Base-by-base conservation (phyloP, 1,140 invertebrate genomes). In the Neodiprion fabricii region DNA sequence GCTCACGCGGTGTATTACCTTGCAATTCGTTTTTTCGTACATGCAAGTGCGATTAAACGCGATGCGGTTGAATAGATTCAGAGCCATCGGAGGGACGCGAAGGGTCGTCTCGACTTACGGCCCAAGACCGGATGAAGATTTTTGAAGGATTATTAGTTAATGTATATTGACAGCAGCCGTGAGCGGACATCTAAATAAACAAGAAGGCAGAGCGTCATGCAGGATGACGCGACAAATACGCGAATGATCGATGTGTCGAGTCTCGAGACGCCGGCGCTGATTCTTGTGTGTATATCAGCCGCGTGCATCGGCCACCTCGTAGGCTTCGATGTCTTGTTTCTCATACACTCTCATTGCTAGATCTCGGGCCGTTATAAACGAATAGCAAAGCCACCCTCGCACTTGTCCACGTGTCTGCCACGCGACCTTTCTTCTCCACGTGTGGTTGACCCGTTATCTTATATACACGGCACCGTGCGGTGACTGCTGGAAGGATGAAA, bases 161-260 rank as follows among this genome's bases (percentile, higher is more conserved):
- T 69, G 61, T 49, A 70, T 65, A 80, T 75, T 74, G 78, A 79
- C 79, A 80, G 79, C 70, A 77, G 73, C 70, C 28, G 74, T 80
- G 78, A 84, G 82, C 75, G 75, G 80, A 78, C 79, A 79, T 73
- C 53, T 77, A 76, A 80, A 80, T 77, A 76, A 75, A 79, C 75
- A 83, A 75, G 71, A 77, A 67, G 53, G 53, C 4, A 61, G n/a
- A 61, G 11, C 53, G 53, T 61, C 53, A 61, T 61, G 72, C 70
- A 79, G 77, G 77, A 81, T 83, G 82, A 84, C 81, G 75, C 72
- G 81, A 84, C 79, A 78, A 85, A 84, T 77, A 76, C 40, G 75
- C 66, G 73, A 75, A 72, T 83, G 82, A 85, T 85, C 81, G 83
- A 85, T 85, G 82, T 77, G 28, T 79, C 76, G 73, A 67, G 65